Evolutionary conservation across 2,113 vertebrate species (phyloP), one percentile per base, ranked within the genome.

Genomic region (Archocentrus centrarchus): DNA sequence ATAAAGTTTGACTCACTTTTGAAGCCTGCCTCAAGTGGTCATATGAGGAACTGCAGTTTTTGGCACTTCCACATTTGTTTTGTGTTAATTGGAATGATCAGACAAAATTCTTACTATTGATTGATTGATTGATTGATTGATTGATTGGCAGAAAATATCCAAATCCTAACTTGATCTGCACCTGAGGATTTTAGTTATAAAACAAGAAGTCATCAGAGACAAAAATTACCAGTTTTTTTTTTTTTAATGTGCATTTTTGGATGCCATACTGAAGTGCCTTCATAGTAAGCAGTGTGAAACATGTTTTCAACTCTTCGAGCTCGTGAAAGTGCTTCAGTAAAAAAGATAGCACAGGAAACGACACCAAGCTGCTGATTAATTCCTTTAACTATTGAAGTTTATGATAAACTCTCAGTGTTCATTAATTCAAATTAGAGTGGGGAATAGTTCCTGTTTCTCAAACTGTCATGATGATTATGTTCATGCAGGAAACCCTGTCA

Each of bases 401-500:
- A 60, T 70, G 37, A 73, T 70, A n/a, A 77, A 82, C 10, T 18
- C 55, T 68, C 55, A 13, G 47, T 61, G 80, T 79, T 77, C 60
- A 86, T 85, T 59, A 70, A 37, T 82, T 80, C 1, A 75, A 77
- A 77, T 86, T 20, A 63, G 22, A 75, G 75, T 7, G 1, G 55
- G 22, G 77, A 86, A 66, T 17, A 68, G 70, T 81, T 88, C 77
- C 79, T 85, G 41, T 75, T 87, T 75, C 58, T 60, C 60, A 11
- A 60, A 85, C 18, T 62, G 11, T 66, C 35, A 37, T 73, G 59
- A 39, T 75, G 30, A 76, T 62, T 24, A 90, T 58, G 62, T 62
- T n/a, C 58, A 41, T 82, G 77, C 30, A 77, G 68, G 58, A 83
- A 89, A 77, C 44, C 63, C 17, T 79, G 64, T 68, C 83, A 81